Evolutionary conservation across 2,888 invertebrate species (phyloP), one percentile per base, ranked within the genome.

Genomic region (Spodoptera exigua): DNA sequence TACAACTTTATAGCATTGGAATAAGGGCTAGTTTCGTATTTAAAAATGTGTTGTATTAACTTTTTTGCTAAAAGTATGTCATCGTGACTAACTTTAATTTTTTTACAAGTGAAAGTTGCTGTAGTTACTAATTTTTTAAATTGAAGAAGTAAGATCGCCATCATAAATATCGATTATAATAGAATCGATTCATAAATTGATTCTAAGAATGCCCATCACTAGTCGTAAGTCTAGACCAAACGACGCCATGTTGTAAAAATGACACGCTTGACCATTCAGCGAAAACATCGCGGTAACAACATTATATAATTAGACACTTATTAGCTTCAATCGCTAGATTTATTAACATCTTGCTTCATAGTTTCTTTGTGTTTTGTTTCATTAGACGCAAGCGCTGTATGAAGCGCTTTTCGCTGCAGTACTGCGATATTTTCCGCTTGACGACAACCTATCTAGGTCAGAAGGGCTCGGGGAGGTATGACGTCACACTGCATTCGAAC

Each of bases 401-500:
- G 61, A 67, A 80, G 76, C 75, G 78, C 74, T 74, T 69, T 67
- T 47, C 57, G 74, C 74, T 75, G 70, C 60, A 67, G 11, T 27
- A 40, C 14, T 36, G 7, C 54, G 60, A 57, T 82, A 82, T 83
- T 85, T 88, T 86, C 87, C 86, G 89, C 90, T 74, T 86, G 82
- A 85, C 88, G 76, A 91, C 91, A 85, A 75, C 68, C 67, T 79
- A 88, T 82, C 83, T 90, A 81, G 89, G 89, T 88, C 89, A 89
- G 76, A 89, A 89, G 89, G 89, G 90, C 82, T 80, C 80, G 86
- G 87, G 85, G 73, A 70, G 84, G 77, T 14, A 71, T 89, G 89
- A 90, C 89, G 89, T 89, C 89, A 88, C 72, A 76, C 59, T 90
- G 90, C 90, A 90, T 88, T 85, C 83, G 83, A 82, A 80, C 76